phyloP scores from a whole-genome alignment of 1,140 invertebrate species.

The Drosophila grimshawi region DNA sequence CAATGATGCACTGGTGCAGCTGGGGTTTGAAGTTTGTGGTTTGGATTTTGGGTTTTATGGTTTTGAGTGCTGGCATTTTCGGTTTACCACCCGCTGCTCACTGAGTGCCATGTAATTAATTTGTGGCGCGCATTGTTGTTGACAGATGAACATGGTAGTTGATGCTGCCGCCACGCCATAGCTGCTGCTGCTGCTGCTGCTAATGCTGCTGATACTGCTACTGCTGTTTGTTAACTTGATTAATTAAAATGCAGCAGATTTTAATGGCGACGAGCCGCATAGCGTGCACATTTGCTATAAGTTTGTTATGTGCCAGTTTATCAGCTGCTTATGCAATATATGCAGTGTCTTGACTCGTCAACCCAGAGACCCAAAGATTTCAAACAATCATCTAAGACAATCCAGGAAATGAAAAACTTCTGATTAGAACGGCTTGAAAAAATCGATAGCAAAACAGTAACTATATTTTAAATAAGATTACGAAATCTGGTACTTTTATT shows the following conservation, averaged over 20 bases:
- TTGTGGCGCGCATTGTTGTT: slow-evolving; percentile 62
- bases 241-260: slow-evolving; percentile 54
- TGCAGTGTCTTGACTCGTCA: slow-evolving; percentile 24
- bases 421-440: neutral
- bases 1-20: slow-evolving; percentile 49
- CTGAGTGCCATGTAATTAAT: slow-evolving; percentile 66
- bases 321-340: slow-evolving; percentile 49
- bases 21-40: neutral
- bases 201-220: slow-evolving; percentile 1
- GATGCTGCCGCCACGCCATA: neutral
- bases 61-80: slow-evolving; percentile 38
- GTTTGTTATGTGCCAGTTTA: slow-evolving; percentile 53
- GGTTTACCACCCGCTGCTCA: slow-evolving; percentile 18
- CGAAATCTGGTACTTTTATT: too few species aligned
- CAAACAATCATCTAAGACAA: neutral
- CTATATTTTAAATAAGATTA: too few species aligned
- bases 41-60: slow-evolving; percentile 15
- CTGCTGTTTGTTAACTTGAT: slow-evolving; percentile 46
- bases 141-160: slow-evolving; percentile 47
- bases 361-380: neutral
- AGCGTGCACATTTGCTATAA: slow-evolving; percentile 52
- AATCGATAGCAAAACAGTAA: neutral
- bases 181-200: slow-evolving; percentile 2
- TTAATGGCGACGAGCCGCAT: slow-evolving; percentile 41
- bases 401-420: neutral